Evolutionary conservation across 2,113 vertebrate species (phyloP).

Genomic region (Vulpes vulpes): DNA sequence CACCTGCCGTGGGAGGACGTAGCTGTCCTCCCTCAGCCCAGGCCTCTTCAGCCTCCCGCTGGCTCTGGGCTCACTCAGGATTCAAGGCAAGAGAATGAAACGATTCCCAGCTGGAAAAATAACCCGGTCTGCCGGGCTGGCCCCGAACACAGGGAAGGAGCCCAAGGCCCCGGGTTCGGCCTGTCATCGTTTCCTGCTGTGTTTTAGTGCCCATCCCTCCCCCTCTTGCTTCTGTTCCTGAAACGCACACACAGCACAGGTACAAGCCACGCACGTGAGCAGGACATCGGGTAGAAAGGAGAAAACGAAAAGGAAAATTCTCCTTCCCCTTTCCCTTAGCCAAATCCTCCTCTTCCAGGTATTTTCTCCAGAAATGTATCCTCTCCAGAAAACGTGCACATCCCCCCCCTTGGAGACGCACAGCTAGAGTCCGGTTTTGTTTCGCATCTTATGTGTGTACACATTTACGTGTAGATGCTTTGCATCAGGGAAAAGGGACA

Average conservation of each 20-base stretch:
- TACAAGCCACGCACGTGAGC: neutral
- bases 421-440: neutral
- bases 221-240: conserved; percentile 43
- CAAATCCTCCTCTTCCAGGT: neutral
- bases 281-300: neutral
- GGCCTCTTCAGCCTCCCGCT: conserved; percentile 63
- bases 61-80: conserved; percentile 34
- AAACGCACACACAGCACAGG: neutral
- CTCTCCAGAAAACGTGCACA: neutral
- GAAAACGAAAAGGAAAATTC: neutral
- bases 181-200: neutral
- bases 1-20: neutral
- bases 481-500: neutral
- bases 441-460: neutral
- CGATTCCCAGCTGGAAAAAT: conserved; percentile 85
- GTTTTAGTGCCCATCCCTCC: conserved; percentile 48
- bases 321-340: neutral
- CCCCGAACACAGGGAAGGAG: conserved; percentile 55
- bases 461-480: neutral
- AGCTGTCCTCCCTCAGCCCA: neutral
- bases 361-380: neutral
- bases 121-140: conserved; percentile 65
- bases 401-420: neutral
- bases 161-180: neutral
- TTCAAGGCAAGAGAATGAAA: conserved; percentile 71